These are phyloP conservation scores for Erpetoichthys calabaricus DNA, from an alignment of 2,797 vertebrate species.

Conservation along the genomic window DNA sequence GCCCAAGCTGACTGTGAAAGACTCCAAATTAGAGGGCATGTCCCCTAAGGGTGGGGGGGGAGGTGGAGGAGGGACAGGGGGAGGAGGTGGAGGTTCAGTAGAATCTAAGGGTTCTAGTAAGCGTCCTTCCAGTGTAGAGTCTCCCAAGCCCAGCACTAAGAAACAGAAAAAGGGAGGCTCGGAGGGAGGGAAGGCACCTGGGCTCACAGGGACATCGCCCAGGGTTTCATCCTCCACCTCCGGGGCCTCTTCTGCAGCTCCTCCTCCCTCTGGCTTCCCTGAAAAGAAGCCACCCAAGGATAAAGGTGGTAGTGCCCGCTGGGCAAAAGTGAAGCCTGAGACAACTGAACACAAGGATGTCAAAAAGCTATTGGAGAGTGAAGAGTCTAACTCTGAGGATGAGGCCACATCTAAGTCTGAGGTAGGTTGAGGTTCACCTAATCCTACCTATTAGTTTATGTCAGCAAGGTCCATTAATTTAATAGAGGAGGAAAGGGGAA, in stretches of 20 bases:
- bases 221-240: slow-evolving; percentile 55
- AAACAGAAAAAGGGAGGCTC: slow-evolving; percentile 87
- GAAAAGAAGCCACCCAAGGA: slow-evolving; percentile 86
- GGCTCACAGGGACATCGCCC: slow-evolving; percentile 63
- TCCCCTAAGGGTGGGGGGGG: slow-evolving; percentile 80
- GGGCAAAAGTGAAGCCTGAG: slow-evolving; percentile 68
- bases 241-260: slow-evolving; percentile 23
- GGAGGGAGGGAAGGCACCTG: slow-evolving; percentile 57
- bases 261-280: slow-evolving; percentile 37
- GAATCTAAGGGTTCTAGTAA: slow-evolving; percentile 78
- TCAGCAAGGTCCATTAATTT: slow-evolving; percentile 3
- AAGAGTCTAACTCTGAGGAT: slow-evolving; percentile 89
- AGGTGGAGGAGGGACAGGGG: slow-evolving; percentile 41
- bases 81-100: slow-evolving; percentile 29
- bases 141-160: slow-evolving; percentile 83
- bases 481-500: too few species aligned
- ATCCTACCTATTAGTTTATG: not conserved
- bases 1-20: slow-evolving; percentile 87
- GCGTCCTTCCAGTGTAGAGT: slow-evolving; percentile 74
- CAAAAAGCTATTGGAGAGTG: slow-evolving; percentile 72
- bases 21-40: slow-evolving; percentile 81
- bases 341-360: slow-evolving; percentile 66
- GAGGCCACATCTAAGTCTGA: slow-evolving; percentile 90
- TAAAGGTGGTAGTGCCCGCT: slow-evolving; percentile 52
- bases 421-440: slow-evolving; percentile 43